Base-by-base conservation (phyloP, 2,113 vertebrate species). In the Vombatus ursinus region DNA sequence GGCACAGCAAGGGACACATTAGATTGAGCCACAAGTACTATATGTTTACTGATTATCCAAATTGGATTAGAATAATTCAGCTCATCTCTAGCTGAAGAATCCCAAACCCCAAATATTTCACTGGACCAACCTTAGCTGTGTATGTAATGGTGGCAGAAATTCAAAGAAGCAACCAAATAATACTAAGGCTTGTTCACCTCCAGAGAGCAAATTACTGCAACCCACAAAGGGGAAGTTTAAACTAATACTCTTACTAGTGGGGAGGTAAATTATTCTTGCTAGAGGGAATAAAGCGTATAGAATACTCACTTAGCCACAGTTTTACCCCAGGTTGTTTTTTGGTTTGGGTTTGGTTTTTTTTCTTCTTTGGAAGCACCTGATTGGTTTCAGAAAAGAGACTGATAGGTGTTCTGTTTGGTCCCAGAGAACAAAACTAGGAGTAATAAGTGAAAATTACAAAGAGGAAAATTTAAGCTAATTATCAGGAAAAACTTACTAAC, bases 51-150 rank as follows among this genome's bases (percentile, higher is more conserved):
- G 90, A 61, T 92, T 50, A 52, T 31, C n/a, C 52, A 12, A 52
- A 92, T 28, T 93, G 94, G 96, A 93, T 68, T 31, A 31, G 92
- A 96, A 96, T 8, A 52, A 28, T 68, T 50, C 57, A 54, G 23
- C 47, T 94, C 92, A 26, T 0, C 51, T 84, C 92, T 44, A 24
- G 23, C 49, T 31, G 2, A 90, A 53, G 94, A 52, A n/a, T 16
- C 61, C 31, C 14, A 84, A 0, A 61, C 23, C 47, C 28, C 52
- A 95, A 52, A 37, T 90, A 44, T 19, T 89, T 92, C 68, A 0
- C 31, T 14, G 52, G n/a, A 47, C 24, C 14, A 25, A n/a, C 53
- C 47, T 26, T 57, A 95, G 37, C 94, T 61, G 44, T 9, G 53
- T 10, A 8, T 24, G 16, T 89, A 19, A 89, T 0, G 5, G 3